Evolutionary conservation across 2,888 invertebrate genomes (phyloP).

Genomic region (Limnephilus marmoratus): DNA sequence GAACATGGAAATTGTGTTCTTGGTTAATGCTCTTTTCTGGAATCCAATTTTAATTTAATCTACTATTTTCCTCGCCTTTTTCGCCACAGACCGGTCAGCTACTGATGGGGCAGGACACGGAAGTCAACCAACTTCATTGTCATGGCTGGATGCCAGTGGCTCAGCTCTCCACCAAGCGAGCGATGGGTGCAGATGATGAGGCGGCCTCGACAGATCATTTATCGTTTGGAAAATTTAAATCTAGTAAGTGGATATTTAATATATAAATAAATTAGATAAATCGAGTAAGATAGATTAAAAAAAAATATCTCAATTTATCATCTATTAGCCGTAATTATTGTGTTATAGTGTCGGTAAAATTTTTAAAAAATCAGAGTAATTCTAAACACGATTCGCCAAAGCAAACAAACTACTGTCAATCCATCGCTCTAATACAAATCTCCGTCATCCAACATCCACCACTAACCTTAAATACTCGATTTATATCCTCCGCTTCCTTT

Average conservation of each 20-base stretch:
- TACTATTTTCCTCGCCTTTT: background rate
- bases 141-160: background rate
- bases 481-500: constrained; percentile 21
- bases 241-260: no score
- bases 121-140: background rate
- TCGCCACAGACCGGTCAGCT: background rate
- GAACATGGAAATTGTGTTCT: no score
- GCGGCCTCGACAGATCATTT: background rate
- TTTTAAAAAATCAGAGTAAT: background rate
- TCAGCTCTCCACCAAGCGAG: background rate
- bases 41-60: no score
- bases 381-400: background rate
- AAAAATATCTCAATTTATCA: no score
- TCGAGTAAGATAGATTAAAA: no score
- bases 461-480: constrained; percentile 11
- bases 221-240: no score
- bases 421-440: background rate
- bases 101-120: background rate
- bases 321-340: background rate
- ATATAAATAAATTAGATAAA: no score
- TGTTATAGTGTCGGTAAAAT: background rate
- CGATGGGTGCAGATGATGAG: background rate
- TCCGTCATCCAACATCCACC: background rate
- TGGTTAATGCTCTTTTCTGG: no score
- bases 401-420: background rate